Conservation (phyloP, 2,113 vertebrate species). For the Ivindomyrus marchei region DNA sequence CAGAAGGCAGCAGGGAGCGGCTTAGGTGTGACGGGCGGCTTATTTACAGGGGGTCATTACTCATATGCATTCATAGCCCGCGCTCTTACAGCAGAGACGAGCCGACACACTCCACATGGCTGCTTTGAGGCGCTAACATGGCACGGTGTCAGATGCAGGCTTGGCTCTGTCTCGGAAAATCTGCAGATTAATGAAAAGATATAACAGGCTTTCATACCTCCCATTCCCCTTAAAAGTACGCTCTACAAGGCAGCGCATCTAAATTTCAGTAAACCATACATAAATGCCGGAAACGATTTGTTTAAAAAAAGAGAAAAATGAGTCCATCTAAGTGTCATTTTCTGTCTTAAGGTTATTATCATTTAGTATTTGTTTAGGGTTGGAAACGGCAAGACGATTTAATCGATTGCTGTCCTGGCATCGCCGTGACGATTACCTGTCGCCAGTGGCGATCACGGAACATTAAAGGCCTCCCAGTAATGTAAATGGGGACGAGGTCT, state of each 20-base stretch:
- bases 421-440: neutral
- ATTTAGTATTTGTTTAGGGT: neutral
- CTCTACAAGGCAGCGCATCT: neutral
- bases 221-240: neutral
- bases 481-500: slow-evolving; percentile 20
- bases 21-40: neutral
- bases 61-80: neutral
- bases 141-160: neutral
- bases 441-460: slow-evolving; percentile 15
- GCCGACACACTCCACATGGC: neutral
- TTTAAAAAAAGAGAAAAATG: neutral
- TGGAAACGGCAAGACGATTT: neutral
- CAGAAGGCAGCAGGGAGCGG: neutral
- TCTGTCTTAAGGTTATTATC: neutral
- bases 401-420: neutral
- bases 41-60: neutral
- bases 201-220: neutral
- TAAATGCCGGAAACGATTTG: neutral
- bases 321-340: neutral
- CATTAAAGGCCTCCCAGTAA: slow-evolving; percentile 25
- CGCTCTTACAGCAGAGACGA: neutral
- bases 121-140: neutral
- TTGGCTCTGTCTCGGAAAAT: neutral
- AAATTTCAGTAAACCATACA: neutral
- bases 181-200: neutral